Base-by-base conservation (phyloP, 2,113 vertebrate species). In the Grallaria varia region DNA sequence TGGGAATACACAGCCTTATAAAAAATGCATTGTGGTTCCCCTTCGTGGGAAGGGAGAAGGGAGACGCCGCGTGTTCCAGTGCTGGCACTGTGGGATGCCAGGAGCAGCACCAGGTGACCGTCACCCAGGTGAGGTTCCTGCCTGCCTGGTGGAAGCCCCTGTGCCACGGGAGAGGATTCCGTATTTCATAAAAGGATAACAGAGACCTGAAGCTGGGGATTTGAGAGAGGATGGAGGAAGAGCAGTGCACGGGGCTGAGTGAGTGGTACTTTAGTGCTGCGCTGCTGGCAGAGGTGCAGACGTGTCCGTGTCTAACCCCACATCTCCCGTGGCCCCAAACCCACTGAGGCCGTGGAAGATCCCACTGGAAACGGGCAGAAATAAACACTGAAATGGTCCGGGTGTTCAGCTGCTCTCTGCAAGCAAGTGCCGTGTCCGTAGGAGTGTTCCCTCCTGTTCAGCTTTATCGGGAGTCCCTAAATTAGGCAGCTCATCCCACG, bases 381-480 rank as follows among this genome's bases (percentile, higher is more conserved):
- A 63, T 84, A 82, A 88, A 30, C 50, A 52, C 53, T 89, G 42
- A 71, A 72, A 85, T 42, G 59, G 84, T 50, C 71, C 33, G 12
- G 30, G 89, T 74, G 44, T 47, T 89, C 67, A 83, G 56, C 35
- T 33, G 3, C 19, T 71, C 39, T 68, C 78, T 56, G 76, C 71
- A 67, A 85, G 56, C 60, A 74, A 37, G 40, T 37, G 68, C 37
- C 78, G 25, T 63, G 37, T 75, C 68, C 88, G 56, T 86, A 52
- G 92, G 93, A 94, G 93, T 69, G 31, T 84, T 53, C 72, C 80
- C 90, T 93, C 45, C 55, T 88, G 66, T 55, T 93, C 53, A 84
- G 75, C 79, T 94, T 71, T 90, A 42, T 71, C 50, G 14, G 8
- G 20, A 45, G 64, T 84, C 59, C 64, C 90, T 84, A 74, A 92